Conservation (phyloP, 2,797 vertebrate species). For the Labroides dimidiatus region DNA sequence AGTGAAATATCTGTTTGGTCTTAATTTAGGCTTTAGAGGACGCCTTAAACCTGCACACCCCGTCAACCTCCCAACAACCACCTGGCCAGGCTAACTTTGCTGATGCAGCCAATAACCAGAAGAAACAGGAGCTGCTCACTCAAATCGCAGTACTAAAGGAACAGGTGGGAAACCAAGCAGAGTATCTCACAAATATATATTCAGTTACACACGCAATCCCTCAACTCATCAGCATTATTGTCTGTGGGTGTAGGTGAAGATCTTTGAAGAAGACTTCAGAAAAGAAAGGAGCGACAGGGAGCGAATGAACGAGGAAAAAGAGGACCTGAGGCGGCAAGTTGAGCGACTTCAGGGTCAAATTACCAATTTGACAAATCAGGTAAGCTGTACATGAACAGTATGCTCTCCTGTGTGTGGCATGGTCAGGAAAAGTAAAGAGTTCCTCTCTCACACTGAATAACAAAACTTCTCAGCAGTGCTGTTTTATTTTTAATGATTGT, state of each 20-base stretch:
- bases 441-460: constrained; percentile 1
- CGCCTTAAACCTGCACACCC: constrained; percentile 90
- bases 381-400: constrained; percentile 41
- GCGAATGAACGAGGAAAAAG: constrained; percentile 98
- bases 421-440: background rate
- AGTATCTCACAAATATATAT: background rate
- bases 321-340: constrained; percentile 93
- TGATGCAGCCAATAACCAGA: constrained; percentile 83
- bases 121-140: constrained; percentile 93
- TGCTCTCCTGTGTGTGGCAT: background rate
- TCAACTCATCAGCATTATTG: background rate
- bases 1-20: constrained; percentile 11
- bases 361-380: constrained; percentile 91
- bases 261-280: constrained; percentile 98
- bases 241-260: constrained; percentile 88
- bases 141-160: constrained; percentile 96
- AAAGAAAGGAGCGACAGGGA: constrained; percentile 96
- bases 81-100: constrained; percentile 80
- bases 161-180: constrained; percentile 84
- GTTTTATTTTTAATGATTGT: no score
- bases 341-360: constrained; percentile 94
- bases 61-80: constrained; percentile 84
- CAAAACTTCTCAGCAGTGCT: constrained; percentile 1
- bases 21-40: constrained; percentile 91
- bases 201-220: background rate